Conservation (phyloP, 2,113 vertebrate species). For the Urocitellus parryii region DNA sequence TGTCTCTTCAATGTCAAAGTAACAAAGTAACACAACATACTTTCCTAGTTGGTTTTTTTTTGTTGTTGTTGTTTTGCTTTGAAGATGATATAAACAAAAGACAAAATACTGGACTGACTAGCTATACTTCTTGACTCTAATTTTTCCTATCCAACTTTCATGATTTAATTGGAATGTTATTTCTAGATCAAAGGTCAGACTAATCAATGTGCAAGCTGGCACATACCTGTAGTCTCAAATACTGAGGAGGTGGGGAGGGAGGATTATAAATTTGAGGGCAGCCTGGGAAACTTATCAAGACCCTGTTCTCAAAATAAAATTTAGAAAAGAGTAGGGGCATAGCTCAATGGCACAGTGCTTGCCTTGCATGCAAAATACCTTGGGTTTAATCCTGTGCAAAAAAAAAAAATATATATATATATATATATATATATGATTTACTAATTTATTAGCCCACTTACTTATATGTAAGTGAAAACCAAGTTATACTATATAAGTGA, state of each 20-base stretch:
- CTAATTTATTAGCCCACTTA: neutral
- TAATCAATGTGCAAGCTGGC: no score
- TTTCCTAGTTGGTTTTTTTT: constrained; percentile 41
- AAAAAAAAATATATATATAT: no score
- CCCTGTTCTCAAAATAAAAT: no score
- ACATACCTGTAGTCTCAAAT: no score
- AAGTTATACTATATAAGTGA: neutral
- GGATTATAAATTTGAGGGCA: no score
- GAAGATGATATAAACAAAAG: neutral
- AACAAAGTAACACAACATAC: neutral
- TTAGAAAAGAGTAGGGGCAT: no score
- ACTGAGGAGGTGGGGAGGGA: no score
- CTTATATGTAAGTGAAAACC: neutral
- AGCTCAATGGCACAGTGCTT: no score
- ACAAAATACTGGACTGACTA: constrained; percentile 25
- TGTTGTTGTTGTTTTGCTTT: neutral
- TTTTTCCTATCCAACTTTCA: constrained; percentile 42
- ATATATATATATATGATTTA: neutral
- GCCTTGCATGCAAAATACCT: no score
- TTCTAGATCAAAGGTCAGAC: constrained; percentile 13
- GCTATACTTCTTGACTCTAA: constrained; percentile 28
- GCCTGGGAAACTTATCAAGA: no score
- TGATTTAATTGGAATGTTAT: neutral
- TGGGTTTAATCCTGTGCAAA: no score
- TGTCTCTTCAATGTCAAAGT: neutral